A percentile compares a stretch with the other conserved stretches of the same genome.
phyloP scores from a whole-genome alignment of 53 echinoderm and acorn worm genomes.

The Zoroaster sp. region DNA sequence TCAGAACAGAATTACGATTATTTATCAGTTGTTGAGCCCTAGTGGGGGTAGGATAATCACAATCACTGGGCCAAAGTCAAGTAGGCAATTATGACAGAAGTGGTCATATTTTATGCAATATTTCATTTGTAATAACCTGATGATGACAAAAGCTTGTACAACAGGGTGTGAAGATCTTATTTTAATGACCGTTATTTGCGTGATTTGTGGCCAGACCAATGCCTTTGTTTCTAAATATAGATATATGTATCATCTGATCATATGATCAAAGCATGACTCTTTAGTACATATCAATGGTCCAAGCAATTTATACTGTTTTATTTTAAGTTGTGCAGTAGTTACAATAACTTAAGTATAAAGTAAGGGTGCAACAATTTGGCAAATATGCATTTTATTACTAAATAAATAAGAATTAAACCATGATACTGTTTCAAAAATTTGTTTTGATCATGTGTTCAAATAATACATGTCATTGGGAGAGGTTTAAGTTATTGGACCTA shows the following conservation, averaged over 20 bases:
- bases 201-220: not conserved
- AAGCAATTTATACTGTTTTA: too few relatives aligned
- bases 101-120: not conserved
- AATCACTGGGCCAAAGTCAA: constrained; percentile 32
- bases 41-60: constrained; percentile 28
- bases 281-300: too few relatives aligned
- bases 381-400: not conserved
- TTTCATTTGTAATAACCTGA: not conserved
- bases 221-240: not conserved
- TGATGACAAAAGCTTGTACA: not conserved
- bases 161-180: not conserved
- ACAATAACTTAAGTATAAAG: too few relatives aligned
- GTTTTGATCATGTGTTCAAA: not conserved
- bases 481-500: not conserved
- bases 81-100: not conserved
- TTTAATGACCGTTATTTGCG: not conserved
- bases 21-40: constrained; percentile 26
- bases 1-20: not conserved
- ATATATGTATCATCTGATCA: not conserved
- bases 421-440: not conserved
- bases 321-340: too few relatives aligned
- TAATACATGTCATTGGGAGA: not conserved
- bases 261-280: not conserved
- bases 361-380: too few relatives aligned
- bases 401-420: not conserved